Evolutionary conservation across 37 sponge, comb jelly and placozoan genomes (phyloP), one percentile per base, ranked within the genome.

Genomic region (Geodia barretti): DNA sequence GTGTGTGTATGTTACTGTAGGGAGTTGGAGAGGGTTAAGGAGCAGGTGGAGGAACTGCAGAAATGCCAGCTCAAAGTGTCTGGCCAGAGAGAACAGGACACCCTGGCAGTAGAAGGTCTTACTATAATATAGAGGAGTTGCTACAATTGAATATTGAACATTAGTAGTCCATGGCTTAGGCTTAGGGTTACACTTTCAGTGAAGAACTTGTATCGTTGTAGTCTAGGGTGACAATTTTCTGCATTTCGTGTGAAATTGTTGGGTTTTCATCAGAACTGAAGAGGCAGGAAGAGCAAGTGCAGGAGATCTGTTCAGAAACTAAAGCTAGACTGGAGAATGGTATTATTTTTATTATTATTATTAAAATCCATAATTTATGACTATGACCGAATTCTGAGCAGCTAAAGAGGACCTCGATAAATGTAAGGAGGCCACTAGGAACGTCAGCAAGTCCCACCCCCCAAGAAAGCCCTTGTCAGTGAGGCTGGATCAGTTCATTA

Each of bases 1-100:
- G n/a, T n/a, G n/a, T n/a, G n/a, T n/a, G n/a, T n/a, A n/a, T n/a
- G n/a, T n/a, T n/a, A n/a, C n/a, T n/a, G n/a, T n/a, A 77, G 77
- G 29, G 77, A 64, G 39, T 26, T 77, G 20, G 40, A 36, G 62
- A 61, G 63, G 34, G 20, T 63, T 36, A 32, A 77, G 39, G 60
- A 36, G 41, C 59, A n/a, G 62, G 26, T 77, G 40, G 40, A 77
- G 39, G 23, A 9, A 5, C 35, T 62, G 9, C 1, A 23, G 41
- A 3, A n/a, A 2, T 64, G 41, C 31, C 32, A 43, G 34, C 14
- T 39, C n/a, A 29, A 24, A 75, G 60, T 17, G 29, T 29, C 64
- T 63, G 0, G 64, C 62, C 9, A 4, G 8, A 29, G 64, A 37
- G 65, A 77, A 75, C 62, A 75, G 60, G 28, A 77, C 39, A 77